phyloP scores from a whole-genome alignment of 2,797 vertebrate genomes.

The Pseudochirops corinnae region DNA sequence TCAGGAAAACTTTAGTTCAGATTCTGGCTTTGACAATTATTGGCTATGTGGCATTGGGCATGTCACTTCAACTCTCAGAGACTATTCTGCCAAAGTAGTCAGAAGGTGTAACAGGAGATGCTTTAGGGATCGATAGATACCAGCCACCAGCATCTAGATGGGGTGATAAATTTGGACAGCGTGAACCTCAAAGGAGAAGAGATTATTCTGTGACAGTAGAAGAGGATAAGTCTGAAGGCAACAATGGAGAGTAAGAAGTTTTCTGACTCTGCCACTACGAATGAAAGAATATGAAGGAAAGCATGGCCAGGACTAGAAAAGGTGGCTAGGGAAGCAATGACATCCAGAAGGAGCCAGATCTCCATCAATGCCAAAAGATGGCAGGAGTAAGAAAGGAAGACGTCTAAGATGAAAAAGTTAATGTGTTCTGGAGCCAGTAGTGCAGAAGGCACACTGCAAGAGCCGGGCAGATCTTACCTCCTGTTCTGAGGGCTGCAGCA shows the following conservation, averaged over 20 bases:
- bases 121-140: neutral
- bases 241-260: neutral
- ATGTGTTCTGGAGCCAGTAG: neutral
- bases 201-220: neutral
- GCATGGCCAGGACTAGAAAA: neutral
- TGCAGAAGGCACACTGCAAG: neutral
- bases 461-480: slow-evolving; percentile 87
- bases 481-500: slow-evolving; percentile 93
- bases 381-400: neutral
- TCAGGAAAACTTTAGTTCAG: neutral
- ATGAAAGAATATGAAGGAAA: neutral
- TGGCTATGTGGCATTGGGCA: neutral
- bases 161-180: neutral
- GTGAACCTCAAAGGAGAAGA: neutral
- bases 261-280: neutral
- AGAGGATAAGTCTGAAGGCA: neutral
- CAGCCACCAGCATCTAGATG: neutral
- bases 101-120: neutral
- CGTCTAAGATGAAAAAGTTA: neutral
- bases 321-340: neutral
- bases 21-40: neutral
- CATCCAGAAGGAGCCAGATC: neutral
- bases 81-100: neutral
- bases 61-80: neutral
- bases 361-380: neutral